A percentile compares a stretch with the other conserved stretches of the same genome.
These are phyloP conservation scores for Megaceryle maxima DNA, from an alignment of 2,113 vertebrate genomes.

Conservation along the genomic window DNA sequence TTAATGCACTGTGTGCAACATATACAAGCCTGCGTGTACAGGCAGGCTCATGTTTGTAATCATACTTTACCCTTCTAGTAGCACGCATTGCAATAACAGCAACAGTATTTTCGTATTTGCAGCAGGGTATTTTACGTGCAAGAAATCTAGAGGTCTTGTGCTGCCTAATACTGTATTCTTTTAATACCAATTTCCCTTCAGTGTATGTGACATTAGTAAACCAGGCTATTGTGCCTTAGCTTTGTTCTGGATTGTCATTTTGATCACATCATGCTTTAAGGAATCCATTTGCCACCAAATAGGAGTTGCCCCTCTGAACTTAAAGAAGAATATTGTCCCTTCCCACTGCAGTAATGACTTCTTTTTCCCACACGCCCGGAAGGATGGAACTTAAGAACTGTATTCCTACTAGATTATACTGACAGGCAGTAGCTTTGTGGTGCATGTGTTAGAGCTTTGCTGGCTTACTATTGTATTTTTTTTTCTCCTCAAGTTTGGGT, in stretches of 20 bases:
- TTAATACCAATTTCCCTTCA: not conserved
- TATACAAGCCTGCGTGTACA: not conserved
- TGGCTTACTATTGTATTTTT: not conserved
- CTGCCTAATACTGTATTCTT: not conserved
- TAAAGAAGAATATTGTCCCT: not conserved
- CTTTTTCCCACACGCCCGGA: not conserved
- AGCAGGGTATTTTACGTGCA: not conserved
- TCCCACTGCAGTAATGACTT: not conserved
- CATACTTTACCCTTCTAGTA: not conserved
- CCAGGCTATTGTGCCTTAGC: not conserved
- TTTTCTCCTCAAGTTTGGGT: not conserved
- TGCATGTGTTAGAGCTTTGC: not conserved
- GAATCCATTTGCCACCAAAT: not conserved
- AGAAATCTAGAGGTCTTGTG: not conserved
- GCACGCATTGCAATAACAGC: not conserved
- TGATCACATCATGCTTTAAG: conserved; percentile 15
- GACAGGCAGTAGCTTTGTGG: not conserved
- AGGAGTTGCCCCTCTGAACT: not conserved
- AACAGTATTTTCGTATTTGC: not conserved
- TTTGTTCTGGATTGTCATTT: conserved; percentile 3
- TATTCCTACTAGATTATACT: not conserved
- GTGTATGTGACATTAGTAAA: not conserved
- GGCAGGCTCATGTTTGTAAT: not conserved
- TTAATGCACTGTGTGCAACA: not conserved
- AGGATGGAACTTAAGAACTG: not conserved